These are phyloP conservation scores for Piezodorus guildinii DNA, from an alignment of 1,140 invertebrate species.

Conservation along the genomic window DNA sequence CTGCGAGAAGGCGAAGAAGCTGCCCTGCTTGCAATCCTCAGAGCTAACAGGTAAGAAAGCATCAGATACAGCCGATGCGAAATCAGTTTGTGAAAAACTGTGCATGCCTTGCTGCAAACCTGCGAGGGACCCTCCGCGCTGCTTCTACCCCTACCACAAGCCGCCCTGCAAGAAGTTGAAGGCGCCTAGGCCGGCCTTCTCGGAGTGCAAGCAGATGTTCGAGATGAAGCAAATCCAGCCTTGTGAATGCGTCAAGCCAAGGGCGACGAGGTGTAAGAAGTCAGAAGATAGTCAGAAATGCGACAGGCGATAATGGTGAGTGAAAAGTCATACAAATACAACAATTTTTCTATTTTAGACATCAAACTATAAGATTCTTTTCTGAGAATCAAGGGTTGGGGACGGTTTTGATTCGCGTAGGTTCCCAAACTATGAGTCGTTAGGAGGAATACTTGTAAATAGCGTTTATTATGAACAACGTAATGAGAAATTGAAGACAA, in stretches of 20 bases:
- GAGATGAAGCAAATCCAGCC: neutral
- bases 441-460: no score
- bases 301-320: neutral
- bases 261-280: neutral
- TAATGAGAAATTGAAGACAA: no score
- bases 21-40: neutral
- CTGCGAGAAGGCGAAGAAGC: neutral
- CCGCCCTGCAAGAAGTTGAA: constrained; percentile 3
- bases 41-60: neutral
- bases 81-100: constrained; percentile 7
- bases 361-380: no score
- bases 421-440: no score
- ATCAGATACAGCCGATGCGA: neutral
- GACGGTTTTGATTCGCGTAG: no score
- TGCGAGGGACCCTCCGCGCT: constrained; percentile 17
- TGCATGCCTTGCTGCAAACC: constrained; percentile 21
- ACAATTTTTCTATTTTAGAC: no score
- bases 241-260: neutral
- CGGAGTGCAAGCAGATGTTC: constrained; percentile 15
- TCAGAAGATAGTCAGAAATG: neutral
- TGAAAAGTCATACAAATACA: no score
- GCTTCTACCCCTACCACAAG: constrained; percentile 19
- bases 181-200: constrained; percentile 18
- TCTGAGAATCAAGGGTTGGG: no score
- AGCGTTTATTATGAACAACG: no score